A percentile compares a stretch with the other conserved stretches of the same genome.
These are phyloP conservation scores for Hydractinia echinata DNA, from an alignment of 30 jellyfish, hydroid and myxozoan genomes.

Conservation along the genomic window DNA sequence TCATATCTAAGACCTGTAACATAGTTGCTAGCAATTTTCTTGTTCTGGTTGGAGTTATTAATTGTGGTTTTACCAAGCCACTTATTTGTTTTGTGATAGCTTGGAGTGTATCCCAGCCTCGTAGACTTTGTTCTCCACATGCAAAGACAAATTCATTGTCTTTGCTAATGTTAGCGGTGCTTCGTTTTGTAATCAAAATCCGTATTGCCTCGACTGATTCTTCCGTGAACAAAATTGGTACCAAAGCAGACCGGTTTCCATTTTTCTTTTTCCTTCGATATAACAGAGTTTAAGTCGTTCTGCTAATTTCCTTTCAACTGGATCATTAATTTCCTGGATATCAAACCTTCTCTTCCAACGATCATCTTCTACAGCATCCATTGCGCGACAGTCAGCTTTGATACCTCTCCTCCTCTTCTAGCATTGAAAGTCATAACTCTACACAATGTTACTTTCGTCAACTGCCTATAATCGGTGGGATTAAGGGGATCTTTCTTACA, in stretches of 20 bases:
- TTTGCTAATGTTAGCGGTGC: not conserved
- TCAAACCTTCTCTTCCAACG: not conserved
- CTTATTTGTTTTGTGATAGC: not conserved
- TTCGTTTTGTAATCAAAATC: not conserved
- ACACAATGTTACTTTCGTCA: not conserved
- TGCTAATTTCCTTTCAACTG: constrained; percentile 2
- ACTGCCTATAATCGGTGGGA: not conserved
- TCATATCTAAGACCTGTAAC: no score
- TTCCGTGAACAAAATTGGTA: no score
- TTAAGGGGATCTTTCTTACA: not conserved
- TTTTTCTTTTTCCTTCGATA: not conserved
- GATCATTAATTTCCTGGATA: not conserved
- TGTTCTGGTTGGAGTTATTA: constrained; percentile 5
- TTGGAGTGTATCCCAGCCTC: not conserved
- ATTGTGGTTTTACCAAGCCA: not conserved
- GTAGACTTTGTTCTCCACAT: not conserved
- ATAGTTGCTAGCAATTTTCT: no score
- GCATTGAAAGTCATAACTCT: constrained; percentile 15
- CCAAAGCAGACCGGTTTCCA: no score
- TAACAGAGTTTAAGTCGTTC: not conserved
- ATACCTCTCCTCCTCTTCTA: constrained; percentile 1
- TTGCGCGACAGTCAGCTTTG: not conserved
- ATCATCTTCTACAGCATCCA: not conserved
- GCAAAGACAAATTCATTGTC: not conserved
- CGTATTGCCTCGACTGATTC: not conserved